Conservation (phyloP, 2,113 vertebrate species). For the Semnopithecus entellus region DNA sequence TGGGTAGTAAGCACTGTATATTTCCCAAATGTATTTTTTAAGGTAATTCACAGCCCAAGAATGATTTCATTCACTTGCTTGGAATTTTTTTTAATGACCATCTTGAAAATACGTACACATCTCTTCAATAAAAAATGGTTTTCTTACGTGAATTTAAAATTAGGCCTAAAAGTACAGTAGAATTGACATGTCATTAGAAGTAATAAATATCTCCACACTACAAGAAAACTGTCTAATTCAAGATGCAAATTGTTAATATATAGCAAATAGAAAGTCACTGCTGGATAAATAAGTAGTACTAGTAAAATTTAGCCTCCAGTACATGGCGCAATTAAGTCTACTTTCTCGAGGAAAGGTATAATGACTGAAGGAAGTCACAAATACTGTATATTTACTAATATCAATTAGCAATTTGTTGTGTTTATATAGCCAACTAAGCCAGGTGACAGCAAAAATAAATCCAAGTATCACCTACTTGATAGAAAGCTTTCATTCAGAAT, state of each 20-base stretch:
- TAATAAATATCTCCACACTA: constrained; percentile 14
- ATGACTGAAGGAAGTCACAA: neutral
- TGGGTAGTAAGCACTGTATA: constrained; percentile 14
- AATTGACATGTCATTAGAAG: neutral
- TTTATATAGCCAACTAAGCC: neutral
- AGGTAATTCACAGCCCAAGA: constrained; percentile 38
- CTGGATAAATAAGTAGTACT: neutral
- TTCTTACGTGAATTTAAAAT: constrained; percentile 41
- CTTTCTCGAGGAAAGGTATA: neutral
- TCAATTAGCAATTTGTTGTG: constrained; percentile 21
- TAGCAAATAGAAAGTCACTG: neutral
- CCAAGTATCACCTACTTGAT: neutral
- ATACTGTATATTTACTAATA: neutral
- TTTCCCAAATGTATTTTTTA: constrained; percentile 51
- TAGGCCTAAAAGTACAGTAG: neutral
- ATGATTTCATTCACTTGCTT: constrained; percentile 26
- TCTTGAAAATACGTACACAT: constrained; percentile 30
- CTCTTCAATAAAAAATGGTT: neutral
- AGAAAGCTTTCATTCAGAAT: neutral
- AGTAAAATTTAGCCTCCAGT: neutral
- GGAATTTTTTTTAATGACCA: neutral
- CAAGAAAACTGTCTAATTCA: constrained; percentile 2
- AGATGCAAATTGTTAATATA: constrained; percentile 24
- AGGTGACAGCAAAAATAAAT: constrained; percentile 16
- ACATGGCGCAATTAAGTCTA: neutral